Conservation (phyloP, 2,888 invertebrate species). For the Gnatocerus cornutus region DNA sequence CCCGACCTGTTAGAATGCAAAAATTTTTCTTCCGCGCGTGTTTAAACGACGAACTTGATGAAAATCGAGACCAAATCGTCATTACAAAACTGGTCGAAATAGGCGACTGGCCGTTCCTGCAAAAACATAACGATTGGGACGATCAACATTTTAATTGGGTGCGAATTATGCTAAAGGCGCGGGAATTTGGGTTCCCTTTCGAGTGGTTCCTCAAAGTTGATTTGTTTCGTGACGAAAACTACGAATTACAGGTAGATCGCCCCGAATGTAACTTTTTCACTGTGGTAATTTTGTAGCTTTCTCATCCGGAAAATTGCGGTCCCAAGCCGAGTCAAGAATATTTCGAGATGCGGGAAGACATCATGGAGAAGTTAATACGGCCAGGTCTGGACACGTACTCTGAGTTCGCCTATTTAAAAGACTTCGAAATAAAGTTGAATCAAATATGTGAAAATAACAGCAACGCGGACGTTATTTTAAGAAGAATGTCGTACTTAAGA, state of each 20-base stretch:
- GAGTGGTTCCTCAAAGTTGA: slow-evolving; percentile 55
- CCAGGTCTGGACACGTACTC: slow-evolving; percentile 16
- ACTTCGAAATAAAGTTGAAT: slow-evolving; percentile 16
- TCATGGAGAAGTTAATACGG: slow-evolving; percentile 10
- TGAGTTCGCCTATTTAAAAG: slow-evolving; percentile 7
- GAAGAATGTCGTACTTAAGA: slow-evolving; percentile 2
- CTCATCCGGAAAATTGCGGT: slow-evolving; percentile 23
- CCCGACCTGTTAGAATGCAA: slow-evolving; percentile 45
- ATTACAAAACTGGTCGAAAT: slow-evolving; percentile 56
- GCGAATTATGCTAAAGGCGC: slow-evolving; percentile 57
- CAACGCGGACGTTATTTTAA: slow-evolving; percentile 1
- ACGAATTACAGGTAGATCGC: slow-evolving; percentile 20
- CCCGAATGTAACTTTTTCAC: background rate
- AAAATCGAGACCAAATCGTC: slow-evolving; percentile 50
- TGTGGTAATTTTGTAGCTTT: slow-evolving; percentile 19
- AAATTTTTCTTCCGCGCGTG: slow-evolving; percentile 58
- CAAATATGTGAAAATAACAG: slow-evolving; percentile 15
- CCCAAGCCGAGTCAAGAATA: background rate
- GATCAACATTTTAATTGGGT: slow-evolving; percentile 60
- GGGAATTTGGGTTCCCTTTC: slow-evolving; percentile 56
- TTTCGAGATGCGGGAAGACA: slow-evolving; percentile 17
- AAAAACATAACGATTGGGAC: slow-evolving; percentile 56
- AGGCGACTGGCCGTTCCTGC: slow-evolving; percentile 62
- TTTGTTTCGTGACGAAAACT: slow-evolving; percentile 11
- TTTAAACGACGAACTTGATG: slow-evolving; percentile 54